Conservation (phyloP, 1,140 invertebrate genomes). For the Hylaeus volcanicus region DNA sequence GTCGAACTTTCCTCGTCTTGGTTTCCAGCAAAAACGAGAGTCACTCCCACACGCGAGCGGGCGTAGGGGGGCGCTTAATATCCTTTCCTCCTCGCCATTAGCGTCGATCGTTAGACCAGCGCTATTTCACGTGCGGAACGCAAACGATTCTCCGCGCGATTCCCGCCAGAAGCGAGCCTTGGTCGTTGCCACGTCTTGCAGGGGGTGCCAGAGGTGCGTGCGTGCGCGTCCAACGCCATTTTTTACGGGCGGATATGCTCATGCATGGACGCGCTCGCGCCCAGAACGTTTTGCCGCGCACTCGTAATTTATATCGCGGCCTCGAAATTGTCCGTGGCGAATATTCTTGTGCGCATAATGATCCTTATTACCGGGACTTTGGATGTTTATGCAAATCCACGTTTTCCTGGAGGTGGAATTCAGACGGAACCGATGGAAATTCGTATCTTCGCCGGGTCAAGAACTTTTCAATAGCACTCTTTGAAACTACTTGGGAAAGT, state of each 20-base stretch:
- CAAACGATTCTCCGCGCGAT: constrained; percentile 49
- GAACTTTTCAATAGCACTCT: no score
- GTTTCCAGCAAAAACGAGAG: constrained; percentile 49
- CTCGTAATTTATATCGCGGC: constrained; percentile 55
- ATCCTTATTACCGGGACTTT: constrained; percentile 45
- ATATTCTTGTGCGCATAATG: constrained; percentile 48
- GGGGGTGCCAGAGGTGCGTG: constrained; percentile 9
- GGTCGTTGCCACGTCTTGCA: background rate
- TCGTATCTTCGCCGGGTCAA: no score
- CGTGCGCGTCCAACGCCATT: constrained; percentile 8
- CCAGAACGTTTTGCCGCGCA: constrained; percentile 23
- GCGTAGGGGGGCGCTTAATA: constrained; percentile 39
- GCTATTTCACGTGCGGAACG: constrained; percentile 44
- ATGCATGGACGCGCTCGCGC: constrained; percentile 36
- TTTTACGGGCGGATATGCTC: constrained; percentile 35
- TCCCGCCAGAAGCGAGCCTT: constrained; percentile 9
- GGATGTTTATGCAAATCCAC: constrained; percentile 10
- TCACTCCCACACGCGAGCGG: constrained; percentile 43
- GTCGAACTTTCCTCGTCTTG: constrained; percentile 4
- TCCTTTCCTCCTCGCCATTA: constrained; percentile 48
- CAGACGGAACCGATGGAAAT: background rate
- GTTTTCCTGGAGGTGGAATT: background rate
- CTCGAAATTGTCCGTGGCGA: constrained; percentile 57
- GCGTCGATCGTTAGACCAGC: constrained; percentile 55
- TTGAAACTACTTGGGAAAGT: no score